Evolutionary conservation across 2,888 invertebrate genomes (phyloP).

Genomic region (Drosophila stalkeri): DNA sequence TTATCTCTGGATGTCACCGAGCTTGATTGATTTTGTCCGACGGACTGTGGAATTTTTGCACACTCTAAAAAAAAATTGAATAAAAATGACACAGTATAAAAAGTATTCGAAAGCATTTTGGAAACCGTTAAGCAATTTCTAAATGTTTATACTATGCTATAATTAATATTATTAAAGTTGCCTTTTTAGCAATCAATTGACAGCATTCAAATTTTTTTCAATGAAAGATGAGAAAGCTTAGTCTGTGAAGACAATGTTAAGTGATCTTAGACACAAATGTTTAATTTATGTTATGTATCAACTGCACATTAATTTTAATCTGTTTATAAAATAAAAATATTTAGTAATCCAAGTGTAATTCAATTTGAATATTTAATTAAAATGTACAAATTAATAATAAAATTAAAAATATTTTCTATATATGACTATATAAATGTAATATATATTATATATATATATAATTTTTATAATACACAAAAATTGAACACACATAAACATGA

Average conservation of each 20-base stretch:
- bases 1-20: constrained; percentile 51
- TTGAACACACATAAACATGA: no score
- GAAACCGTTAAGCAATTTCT: constrained; percentile 28
- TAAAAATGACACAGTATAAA: not conserved
- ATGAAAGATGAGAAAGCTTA: not conserved
- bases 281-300: not conserved
- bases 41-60: constrained; percentile 23
- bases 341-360: no score
- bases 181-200: constrained; percentile 1
- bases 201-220: not conserved
- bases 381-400: no score
- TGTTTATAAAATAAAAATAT: no score
- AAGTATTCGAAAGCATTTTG: constrained; percentile 29
- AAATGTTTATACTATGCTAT: not conserved
- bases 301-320: no score
- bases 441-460: no score
- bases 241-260: not conserved
- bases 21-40: constrained; percentile 59
- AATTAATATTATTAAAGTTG: not conserved
- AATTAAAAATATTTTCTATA: no score
- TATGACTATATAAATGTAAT: no score
- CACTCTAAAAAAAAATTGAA: not conserved
- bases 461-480: no score
- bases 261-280: not conserved
- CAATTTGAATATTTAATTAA: no score